phyloP scores from a whole-genome alignment of 2,113 vertebrate species.

The Mesitornis unicolor region DNA sequence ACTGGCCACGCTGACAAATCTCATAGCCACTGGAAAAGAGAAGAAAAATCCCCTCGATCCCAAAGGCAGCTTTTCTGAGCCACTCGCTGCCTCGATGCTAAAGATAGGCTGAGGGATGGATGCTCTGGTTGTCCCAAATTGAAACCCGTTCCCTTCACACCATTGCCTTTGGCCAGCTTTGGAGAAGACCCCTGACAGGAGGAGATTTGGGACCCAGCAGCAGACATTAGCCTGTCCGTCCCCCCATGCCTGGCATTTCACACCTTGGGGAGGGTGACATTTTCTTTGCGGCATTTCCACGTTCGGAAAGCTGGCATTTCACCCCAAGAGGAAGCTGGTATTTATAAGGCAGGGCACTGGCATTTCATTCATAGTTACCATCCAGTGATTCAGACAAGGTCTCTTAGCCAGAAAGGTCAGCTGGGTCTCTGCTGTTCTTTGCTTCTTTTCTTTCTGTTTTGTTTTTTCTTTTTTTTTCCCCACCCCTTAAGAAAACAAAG shows the following conservation, averaged over 20 bases:
- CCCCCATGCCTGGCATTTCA: conserved; percentile 45
- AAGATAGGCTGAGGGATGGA: not conserved
- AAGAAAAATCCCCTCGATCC: not conserved
- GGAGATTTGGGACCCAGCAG: not conserved
- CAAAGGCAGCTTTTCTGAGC: not conserved
- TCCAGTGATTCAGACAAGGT: conserved; percentile 63
- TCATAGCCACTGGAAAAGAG: not conserved
- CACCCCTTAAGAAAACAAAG: not conserved
- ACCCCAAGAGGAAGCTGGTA: conserved; percentile 58
- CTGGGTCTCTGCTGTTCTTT: conserved; percentile 31
- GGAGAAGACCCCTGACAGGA: not conserved
- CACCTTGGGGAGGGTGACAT: conserved; percentile 63
- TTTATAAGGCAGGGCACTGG: conserved; percentile 63
- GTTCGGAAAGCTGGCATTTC: conserved; percentile 51
- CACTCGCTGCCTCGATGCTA: not conserved
- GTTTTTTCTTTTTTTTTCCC: not conserved
- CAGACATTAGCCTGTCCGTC: not conserved
- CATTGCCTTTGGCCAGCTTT: not conserved
- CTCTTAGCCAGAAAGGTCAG: conserved; percentile 62
- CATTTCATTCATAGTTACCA: conserved; percentile 70
- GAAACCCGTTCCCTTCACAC: not conserved
- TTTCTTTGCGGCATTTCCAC: conserved; percentile 42
- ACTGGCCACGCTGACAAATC: not conserved
- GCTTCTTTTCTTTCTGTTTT: not conserved
- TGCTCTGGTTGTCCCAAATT: not conserved